Conservation (phyloP, 2,113 vertebrate genomes). For the Corythornis cristatus region DNA sequence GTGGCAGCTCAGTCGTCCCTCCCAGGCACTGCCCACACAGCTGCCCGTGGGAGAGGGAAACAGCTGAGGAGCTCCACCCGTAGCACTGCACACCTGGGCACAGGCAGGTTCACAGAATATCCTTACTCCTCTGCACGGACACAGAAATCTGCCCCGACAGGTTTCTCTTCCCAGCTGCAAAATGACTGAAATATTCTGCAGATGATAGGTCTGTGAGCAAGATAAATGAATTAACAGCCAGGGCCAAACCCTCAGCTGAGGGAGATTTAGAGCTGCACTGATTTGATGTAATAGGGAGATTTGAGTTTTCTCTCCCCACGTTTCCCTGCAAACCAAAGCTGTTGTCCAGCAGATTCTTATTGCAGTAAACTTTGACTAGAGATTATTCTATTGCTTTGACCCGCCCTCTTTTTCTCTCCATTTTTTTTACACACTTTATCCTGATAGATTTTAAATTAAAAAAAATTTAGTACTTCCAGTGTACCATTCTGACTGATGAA, state of each 20-base stretch:
- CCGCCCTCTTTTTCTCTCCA: neutral
- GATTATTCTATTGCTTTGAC: neutral
- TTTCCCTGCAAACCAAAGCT: neutral
- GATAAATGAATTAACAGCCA: conserved; percentile 8
- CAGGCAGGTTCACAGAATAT: neutral
- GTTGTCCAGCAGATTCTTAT: neutral
- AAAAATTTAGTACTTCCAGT: neutral
- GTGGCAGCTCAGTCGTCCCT: neutral
- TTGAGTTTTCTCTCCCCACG: fast-evolving
- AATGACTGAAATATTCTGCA: conserved; percentile 18
- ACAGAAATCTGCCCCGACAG: conserved; percentile 25
- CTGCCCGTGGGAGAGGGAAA: neutral
- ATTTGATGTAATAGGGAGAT: neutral
- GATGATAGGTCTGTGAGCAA: conserved; percentile 34
- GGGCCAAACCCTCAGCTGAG: neutral
- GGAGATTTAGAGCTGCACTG: neutral
- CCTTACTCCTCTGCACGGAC: neutral
- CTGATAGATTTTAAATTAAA: neutral
- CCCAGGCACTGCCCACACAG: neutral
- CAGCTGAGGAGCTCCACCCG: neutral
- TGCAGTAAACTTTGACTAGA: neutral
- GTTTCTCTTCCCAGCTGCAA: conserved; percentile 26
- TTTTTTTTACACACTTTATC: neutral
- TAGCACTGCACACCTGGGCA: conserved; percentile 4
- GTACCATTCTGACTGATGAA: neutral